Evolutionary conservation across 2,113 vertebrate species (phyloP).

Genomic region (Rhea americana): DNA sequence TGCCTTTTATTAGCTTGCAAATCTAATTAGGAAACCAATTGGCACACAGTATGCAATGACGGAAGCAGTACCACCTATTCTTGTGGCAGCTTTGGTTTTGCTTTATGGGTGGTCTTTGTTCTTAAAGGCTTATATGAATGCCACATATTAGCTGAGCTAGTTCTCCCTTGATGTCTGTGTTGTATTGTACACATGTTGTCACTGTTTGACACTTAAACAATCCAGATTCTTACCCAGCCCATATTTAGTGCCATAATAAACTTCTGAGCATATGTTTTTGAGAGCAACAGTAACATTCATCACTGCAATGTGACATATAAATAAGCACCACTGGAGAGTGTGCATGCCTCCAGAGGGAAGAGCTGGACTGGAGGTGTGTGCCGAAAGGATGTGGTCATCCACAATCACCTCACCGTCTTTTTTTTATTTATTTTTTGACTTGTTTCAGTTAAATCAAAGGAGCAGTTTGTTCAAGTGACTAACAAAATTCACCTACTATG

Average conservation of each 20-base stretch:
- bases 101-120: slow-evolving; percentile 80
- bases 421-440: not conserved
- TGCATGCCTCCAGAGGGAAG: slow-evolving; percentile 49
- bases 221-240: slow-evolving; percentile 75
- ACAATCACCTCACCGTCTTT: not conserved
- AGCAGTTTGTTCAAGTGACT: not conserved
- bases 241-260: slow-evolving; percentile 76
- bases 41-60: slow-evolving; percentile 17
- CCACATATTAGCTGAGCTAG: slow-evolving; percentile 44
- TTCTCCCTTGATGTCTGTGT: slow-evolving; percentile 72
- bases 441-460: not conserved
- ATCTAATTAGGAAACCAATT: slow-evolving; percentile 25
- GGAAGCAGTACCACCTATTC: slow-evolving; percentile 62
- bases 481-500: not conserved
- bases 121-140: slow-evolving; percentile 44
- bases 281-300: slow-evolving; percentile 64
- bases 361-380: slow-evolving; percentile 41
- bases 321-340: slow-evolving; percentile 31
- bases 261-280: slow-evolving; percentile 68
- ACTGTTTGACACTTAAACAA: slow-evolving; percentile 78
- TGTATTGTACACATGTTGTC: slow-evolving; percentile 78
- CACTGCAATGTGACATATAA: slow-evolving; percentile 41
- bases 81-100: slow-evolving; percentile 53
- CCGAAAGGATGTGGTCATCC: not conserved
- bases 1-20: slow-evolving; percentile 28